Base-by-base conservation (phyloP, 1,140 invertebrate genomes). In the Drosophila elegans region DNA sequence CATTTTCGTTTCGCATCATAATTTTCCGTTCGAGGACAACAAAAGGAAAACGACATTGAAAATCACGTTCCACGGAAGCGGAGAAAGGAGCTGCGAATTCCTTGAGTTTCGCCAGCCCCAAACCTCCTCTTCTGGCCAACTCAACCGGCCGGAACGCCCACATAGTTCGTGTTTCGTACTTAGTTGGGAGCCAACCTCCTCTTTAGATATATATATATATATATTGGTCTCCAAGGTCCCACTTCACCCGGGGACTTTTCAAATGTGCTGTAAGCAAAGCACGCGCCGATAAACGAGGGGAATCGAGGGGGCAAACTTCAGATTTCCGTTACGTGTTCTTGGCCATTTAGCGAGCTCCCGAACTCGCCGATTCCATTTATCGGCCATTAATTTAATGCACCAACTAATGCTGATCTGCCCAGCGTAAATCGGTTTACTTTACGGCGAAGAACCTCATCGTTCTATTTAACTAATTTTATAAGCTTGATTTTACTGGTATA, bases 1-100 rank as follows among this genome's bases (percentile, higher is more conserved):
- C 75, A 67, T 84, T 90, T 88, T 84, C 85, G 84, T 89, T 89
- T 89, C 84, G 85, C 85, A 78, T 89, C 84, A 89, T 89, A 89
- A 89, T 89, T 89, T 88, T 74, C 54, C 62, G 52, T 73, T 78
- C 63, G 45, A 61, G 60, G 75, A 59, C 66, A 72, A 62, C 80
- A 78, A 83, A 56, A 64, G 52, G 45, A 6, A 67, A 68, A 46
- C 49, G 63, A 52, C 79, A 73, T 68, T 79, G 60, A 89, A 88
- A 89, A 90, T 84, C 84, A 89, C 80, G 84, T 90, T 78, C 46
- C 66, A 41, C 29, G 56, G 41, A 36, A 52, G 29, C 67, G 16
- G 7, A 38, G 41, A 75, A 53, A 74, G 63, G 56, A 64, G 49
- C 63, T 66, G 61, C 51, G 51, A 83, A 69, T 63, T 88, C 76